phyloP scores from a whole-genome alignment of 2,888 invertebrate genomes.

The Sialis fuliginosa region DNA sequence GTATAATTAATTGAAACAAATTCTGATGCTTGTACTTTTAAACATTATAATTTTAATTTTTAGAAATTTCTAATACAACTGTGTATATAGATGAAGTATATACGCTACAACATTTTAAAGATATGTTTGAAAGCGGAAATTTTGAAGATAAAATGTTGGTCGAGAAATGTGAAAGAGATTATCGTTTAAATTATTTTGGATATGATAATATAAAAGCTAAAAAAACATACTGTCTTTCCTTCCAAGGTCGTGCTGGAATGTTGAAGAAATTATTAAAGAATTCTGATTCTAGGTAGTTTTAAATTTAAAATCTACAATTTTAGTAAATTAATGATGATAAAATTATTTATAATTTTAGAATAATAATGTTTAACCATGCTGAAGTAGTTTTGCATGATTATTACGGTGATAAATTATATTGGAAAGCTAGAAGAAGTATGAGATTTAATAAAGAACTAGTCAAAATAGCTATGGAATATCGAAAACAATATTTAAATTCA shows the following conservation, averaged over 20 bases:
- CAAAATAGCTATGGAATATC: slow-evolving; percentile 48
- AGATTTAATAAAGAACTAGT: slow-evolving; percentile 57
- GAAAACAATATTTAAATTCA: slow-evolving; percentile 42
- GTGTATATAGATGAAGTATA: slow-evolving; percentile 52
- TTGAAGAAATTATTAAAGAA: slow-evolving; percentile 40
- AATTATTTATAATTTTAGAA: slow-evolving; percentile 16
- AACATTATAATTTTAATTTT: background rate
- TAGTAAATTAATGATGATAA: background rate
- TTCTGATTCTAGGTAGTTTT: slow-evolving; percentile 25
- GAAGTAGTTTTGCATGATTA: slow-evolving; percentile 75
- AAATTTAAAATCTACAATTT: slow-evolving; percentile 2
- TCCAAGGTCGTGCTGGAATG: slow-evolving; percentile 59
- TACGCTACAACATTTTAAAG: slow-evolving; percentile 67
- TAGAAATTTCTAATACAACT: background rate
- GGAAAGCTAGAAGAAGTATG: slow-evolving; percentile 83
- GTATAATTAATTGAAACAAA: slow-evolving; percentile 21
- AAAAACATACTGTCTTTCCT: slow-evolving; percentile 57
- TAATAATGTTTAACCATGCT: slow-evolving; percentile 56
- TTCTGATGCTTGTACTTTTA: background rate
- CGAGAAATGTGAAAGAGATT: slow-evolving; percentile 29
- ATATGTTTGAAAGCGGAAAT: slow-evolving; percentile 63
- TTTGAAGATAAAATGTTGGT: slow-evolving; percentile 72
- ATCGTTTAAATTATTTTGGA: slow-evolving; percentile 47
- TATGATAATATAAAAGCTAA: slow-evolving; percentile 47
- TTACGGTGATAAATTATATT: slow-evolving; percentile 71